Evolutionary conservation across 2,113 vertebrate genomes (phyloP), one percentile per base, ranked within the genome.

Genomic region (Odocoileus hemionus): DNA sequence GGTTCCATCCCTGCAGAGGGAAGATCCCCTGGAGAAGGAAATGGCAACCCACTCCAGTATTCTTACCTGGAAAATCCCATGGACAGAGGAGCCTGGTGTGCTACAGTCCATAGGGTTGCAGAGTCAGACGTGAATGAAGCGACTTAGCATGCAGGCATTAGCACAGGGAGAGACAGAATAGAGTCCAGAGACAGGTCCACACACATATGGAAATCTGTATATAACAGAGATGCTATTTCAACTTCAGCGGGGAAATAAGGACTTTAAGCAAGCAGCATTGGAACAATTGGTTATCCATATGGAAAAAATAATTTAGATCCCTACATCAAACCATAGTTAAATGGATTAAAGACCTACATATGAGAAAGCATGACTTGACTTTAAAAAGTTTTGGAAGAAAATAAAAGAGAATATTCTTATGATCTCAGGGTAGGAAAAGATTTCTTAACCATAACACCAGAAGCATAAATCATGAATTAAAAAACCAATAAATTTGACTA

Each of bases 311-410:
- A 97, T n/a, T 79, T 78, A 67, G 5, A 84, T 43, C 11, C 7
- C 4, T 70, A 52, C 64, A 84, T 54, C 15, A 80, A 94, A n/a
- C 36, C 8, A 15, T 39, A 93, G 83, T 96, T 82, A 97, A 95
- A 83, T 70, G 45, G 60, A 91, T 83, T 95, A 82, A 94, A 92
- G 67, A 58, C 88, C 50, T 82, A 64, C 11, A 87, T 57, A 91
- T 25, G 52, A 86, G 80, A 92, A 67, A 86, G 12, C 19, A 50
- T 30, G 36, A 76, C 54, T 84, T 87, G 36, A 76, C 54, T 84
- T 87, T 39, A 36, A 67, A 94, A 96, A 78, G 67, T 94, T 95
- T 67, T 86, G 43, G 83, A 84, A 60, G 36, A 91, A 96, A 97
- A 93, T 83, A 16, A 89, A 95, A 36, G 76, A 90, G 54, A 88